Conservation (phyloP, 2,113 vertebrate genomes). For the Mirza zaza region DNA sequence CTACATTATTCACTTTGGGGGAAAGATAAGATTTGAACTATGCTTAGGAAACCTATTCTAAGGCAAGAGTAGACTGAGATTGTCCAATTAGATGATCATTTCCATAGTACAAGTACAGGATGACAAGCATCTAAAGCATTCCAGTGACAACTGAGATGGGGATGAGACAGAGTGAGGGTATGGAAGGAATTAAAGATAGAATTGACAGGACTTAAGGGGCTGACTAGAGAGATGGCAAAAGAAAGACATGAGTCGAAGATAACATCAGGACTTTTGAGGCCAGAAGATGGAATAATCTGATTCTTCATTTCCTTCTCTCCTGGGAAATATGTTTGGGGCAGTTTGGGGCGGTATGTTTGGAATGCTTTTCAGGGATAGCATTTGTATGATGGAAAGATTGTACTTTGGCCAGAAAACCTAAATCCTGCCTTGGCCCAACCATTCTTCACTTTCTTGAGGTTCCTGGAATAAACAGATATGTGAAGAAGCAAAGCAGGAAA, state of each 20-base stretch:
- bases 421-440: background rate
- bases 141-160: background rate
- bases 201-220: background rate
- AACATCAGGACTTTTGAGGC: background rate
- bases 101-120: background rate
- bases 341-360: background rate
- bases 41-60: background rate
- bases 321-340: no score
- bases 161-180: background rate
- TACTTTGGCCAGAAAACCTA: background rate
- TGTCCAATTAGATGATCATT: background rate
- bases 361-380: background rate
- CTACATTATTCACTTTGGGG: background rate
- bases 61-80: background rate
- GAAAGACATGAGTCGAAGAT: background rate
- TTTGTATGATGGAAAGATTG: background rate
- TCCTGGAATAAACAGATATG: background rate
- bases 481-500: background rate
- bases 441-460: background rate
- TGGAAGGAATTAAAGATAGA: conserved; percentile 5
- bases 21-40: background rate
- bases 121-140: background rate
- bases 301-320: background rate
- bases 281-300: background rate
- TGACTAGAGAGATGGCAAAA: background rate